Evolutionary conservation across 2,888 invertebrate genomes (phyloP), one percentile per base, ranked within the genome.

Genomic region (Lithosia quadra): DNA sequence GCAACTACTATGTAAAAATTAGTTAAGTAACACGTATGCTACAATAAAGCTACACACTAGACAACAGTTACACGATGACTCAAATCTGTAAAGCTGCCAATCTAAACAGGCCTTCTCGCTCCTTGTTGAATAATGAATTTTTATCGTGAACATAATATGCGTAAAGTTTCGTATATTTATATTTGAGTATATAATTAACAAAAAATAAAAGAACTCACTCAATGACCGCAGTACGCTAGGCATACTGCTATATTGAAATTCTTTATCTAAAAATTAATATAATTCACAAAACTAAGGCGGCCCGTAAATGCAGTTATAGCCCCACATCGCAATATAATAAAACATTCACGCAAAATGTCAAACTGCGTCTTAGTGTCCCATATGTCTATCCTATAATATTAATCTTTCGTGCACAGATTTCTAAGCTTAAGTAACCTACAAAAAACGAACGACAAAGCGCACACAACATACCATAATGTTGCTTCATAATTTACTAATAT

Each of bases 1-100:
- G 22, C 22, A 60, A 15, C 36, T 33, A 60, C 9, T 60, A 10
- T 10, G 18, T 58, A 58, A 58, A 33, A 24, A 24, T 15, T 21
- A 15, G 59, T 18, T 2, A 33, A 28, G n/a, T 34, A 59, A 34
- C 33, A 34, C 21, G 7, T 7, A 36, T 15, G 59, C 59, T 60
- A 60, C 59, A 60, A 18, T 3, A 22, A 60, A 60, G 39, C 18
- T 39, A 60, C 60, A 60, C 39, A 60, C 39, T 24, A 60, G 24
- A 24, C 60, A 60, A 60, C 59, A 60, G 21, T 60, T 10, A 39
- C 39, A 39, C 60, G 39, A 39, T 24, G 24, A 24, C 18, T 36
- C 39, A 18, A 39, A 22, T 60, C 39, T 22, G 39, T 39, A 18
- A 39, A 60, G 60, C 60, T 39, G 18, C 60, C 60, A 60, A 60